phyloP scores from a whole-genome alignment of 2,888 invertebrate species.

The Spodoptera littoralis region DNA sequence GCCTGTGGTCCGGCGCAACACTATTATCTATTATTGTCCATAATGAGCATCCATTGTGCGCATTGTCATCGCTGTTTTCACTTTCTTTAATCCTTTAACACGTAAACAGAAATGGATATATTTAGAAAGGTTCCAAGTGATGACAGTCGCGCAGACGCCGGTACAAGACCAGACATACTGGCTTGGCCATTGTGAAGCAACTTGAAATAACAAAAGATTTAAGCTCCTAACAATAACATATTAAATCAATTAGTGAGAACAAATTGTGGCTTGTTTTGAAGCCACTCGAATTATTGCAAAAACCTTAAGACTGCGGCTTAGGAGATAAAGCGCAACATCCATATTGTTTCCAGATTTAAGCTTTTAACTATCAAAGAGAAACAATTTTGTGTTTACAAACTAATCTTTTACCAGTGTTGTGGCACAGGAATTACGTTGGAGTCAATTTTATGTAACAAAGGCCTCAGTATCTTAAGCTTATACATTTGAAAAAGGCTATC shows the following conservation, averaged over 20 bases:
- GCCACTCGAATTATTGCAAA: neutral
- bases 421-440: too few relatives aligned
- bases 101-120: slow-evolving; percentile 82
- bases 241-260: neutral
- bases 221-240: neutral
- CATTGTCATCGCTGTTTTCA: slow-evolving; percentile 83
- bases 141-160: slow-evolving; percentile 14
- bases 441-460: too few relatives aligned
- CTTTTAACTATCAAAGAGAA: too few relatives aligned
- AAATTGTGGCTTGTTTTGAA: neutral
- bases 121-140: slow-evolving; percentile 42
- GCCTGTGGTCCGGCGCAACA: slow-evolving; percentile 65
- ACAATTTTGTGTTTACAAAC: too few relatives aligned
- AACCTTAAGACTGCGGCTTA: neutral
- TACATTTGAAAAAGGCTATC: too few relatives aligned
- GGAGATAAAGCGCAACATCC: too few relatives aligned
- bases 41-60: slow-evolving; percentile 76
- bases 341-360: too few relatives aligned
- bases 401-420: too few relatives aligned
- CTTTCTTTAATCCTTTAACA: slow-evolving; percentile 82
- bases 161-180: slow-evolving; percentile 16
- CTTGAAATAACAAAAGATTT: slow-evolving; percentile 5
- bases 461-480: too few relatives aligned
- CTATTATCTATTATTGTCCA: slow-evolving; percentile 71
- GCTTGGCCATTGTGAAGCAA: slow-evolving; percentile 2